phyloP scores from a whole-genome alignment of 1,140 invertebrate genomes.

The Arion vulgaris region DNA sequence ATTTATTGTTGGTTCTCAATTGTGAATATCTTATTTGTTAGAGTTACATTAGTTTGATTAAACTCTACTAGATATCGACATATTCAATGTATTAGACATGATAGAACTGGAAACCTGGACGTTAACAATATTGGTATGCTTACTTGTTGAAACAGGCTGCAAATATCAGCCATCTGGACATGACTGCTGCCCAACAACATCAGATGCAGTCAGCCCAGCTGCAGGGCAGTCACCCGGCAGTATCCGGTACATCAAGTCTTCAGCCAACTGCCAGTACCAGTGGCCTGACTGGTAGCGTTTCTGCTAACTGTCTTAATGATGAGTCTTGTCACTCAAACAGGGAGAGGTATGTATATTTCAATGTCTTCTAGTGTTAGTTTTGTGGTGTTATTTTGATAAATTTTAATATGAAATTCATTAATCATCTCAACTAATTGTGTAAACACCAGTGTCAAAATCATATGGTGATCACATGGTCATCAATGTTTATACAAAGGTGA shows the following conservation, averaged over 20 bases:
- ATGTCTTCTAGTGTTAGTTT: too few species aligned
- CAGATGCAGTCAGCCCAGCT: constrained; percentile 16
- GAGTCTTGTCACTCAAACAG: constrained; percentile 58
- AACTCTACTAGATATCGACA: too few species aligned
- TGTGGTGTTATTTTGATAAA: neutral
- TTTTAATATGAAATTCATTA: neutral
- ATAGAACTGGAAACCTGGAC: too few species aligned
- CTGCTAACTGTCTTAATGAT: constrained; percentile 48
- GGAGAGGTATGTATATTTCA: constrained; percentile 61
- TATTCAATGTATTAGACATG: too few species aligned
- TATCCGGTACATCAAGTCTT: constrained; percentile 12
- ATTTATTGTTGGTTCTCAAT: too few species aligned
- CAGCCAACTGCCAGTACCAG: constrained; percentile 32
- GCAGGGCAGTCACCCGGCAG: neutral
- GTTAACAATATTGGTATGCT: too few species aligned
- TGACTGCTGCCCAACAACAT: constrained; percentile 56
- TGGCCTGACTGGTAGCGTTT: constrained; percentile 44
- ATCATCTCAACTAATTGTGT: neutral
- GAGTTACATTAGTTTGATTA: too few species aligned
- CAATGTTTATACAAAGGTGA: too few species aligned
- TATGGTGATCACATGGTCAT: too few species aligned
- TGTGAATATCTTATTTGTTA: too few species aligned
- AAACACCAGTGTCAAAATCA: too few species aligned
- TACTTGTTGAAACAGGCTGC: constrained; percentile 57
- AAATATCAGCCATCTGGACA: constrained; percentile 61